phyloP scores from a whole-genome alignment of 2,113 vertebrate genomes.

The Chrysemys picta region DNA sequence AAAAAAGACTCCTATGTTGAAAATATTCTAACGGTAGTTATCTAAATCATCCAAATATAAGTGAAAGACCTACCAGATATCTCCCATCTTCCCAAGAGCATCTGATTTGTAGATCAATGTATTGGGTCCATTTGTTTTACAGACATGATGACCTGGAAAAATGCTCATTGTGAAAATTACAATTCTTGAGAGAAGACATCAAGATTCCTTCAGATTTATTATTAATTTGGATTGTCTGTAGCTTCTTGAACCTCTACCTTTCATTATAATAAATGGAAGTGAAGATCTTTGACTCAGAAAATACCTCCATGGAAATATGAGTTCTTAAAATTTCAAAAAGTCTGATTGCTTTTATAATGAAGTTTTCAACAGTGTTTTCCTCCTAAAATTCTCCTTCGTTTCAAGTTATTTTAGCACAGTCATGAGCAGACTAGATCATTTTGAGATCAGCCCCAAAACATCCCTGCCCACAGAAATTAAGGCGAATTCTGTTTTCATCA shows the following conservation, averaged over 20 bases:
- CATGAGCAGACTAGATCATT: constrained; percentile 43
- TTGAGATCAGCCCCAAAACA: constrained; percentile 35
- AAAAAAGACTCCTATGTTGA: background rate
- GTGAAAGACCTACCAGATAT: background rate
- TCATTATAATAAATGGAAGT: constrained; percentile 35
- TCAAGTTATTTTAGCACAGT: constrained; percentile 23
- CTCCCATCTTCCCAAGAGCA: background rate
- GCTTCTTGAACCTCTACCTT: background rate
- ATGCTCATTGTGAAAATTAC: background rate
- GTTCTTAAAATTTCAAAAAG: constrained; percentile 57
- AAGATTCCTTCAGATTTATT: constrained; percentile 49
- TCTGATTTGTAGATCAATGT: background rate
- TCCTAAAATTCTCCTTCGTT: background rate
- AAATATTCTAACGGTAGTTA: background rate
- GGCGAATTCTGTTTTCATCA: constrained; percentile 64
- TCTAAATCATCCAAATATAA: background rate
- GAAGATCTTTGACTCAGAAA: constrained; percentile 54
- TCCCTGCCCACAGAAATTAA: constrained; percentile 45
- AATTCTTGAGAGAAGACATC: constrained; percentile 11
- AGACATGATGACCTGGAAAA: background rate
- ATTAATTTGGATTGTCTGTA: constrained; percentile 7
- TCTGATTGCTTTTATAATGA: constrained; percentile 10
- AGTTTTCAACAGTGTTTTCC: constrained; percentile 53
- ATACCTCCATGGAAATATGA: constrained; percentile 49
- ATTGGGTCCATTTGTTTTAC: constrained; percentile 6